A percentile compares a stretch with the other conserved stretches of the same genome.
Evolutionary conservation across 2,113 vertebrate species (phyloP).

Genomic region (Chamaea fasciata): DNA sequence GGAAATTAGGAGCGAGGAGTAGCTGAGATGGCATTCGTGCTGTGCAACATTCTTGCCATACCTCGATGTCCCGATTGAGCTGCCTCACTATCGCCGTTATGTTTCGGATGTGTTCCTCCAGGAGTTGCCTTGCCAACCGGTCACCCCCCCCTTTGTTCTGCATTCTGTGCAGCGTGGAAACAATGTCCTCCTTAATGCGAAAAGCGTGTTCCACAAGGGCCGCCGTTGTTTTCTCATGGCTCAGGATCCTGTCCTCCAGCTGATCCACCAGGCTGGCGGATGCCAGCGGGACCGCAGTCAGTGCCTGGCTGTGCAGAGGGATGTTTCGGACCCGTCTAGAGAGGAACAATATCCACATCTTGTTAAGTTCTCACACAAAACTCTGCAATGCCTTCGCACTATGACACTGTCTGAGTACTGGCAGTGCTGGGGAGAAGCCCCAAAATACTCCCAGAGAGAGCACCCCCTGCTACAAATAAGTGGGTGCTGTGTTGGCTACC

Average conservation of each 20-base stretch:
- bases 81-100: conserved; percentile 78
- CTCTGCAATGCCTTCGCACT: neutral
- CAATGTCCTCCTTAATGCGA: conserved; percentile 78
- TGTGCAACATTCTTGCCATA: neutral
- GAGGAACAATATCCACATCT: neutral
- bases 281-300: conserved; percentile 69
- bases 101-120: conserved; percentile 80
- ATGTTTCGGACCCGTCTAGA: conserved; percentile 71
- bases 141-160: conserved; percentile 77
- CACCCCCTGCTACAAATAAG: neutral
- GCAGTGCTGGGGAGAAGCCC: neutral
- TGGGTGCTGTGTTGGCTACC: neutral
- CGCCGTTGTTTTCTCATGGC: conserved; percentile 74
- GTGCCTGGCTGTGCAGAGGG: conserved; percentile 72
- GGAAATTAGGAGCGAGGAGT: neutral
- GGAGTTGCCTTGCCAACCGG: conserved; percentile 73
- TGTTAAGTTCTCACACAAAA: neutral
- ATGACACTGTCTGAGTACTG: neutral
- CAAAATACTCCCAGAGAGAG: neutral
- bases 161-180: conserved; percentile 75
- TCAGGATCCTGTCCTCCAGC: conserved; percentile 74
- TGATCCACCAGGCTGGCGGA: conserved; percentile 72
- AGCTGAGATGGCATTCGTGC: neutral
- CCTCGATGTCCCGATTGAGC: conserved; percentile 79
- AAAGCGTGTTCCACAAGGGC: conserved; percentile 78